A percentile compares a stretch with the other conserved stretches of the same genome.
Evolutionary conservation across 2,888 invertebrate genomes (phyloP).

Genomic region (Eilema depressum): DNA sequence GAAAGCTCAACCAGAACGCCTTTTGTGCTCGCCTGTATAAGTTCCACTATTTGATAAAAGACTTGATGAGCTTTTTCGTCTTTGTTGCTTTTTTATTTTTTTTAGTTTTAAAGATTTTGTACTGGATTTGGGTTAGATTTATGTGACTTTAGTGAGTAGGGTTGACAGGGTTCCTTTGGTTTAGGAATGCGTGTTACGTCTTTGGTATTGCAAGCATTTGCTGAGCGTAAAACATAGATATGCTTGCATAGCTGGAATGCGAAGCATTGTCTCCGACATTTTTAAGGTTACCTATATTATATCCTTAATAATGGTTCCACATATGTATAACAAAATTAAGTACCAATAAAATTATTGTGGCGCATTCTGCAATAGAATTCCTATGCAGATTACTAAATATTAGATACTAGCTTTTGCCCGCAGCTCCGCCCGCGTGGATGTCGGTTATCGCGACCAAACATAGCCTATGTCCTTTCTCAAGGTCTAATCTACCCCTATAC

Average conservation of each 20-base stretch:
- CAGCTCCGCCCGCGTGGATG: too few relatives aligned
- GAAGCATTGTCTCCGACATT: neutral
- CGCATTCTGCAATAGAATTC: too few relatives aligned
- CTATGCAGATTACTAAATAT: too few relatives aligned
- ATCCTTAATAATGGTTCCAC: too few relatives aligned
- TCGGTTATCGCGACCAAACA: too few relatives aligned
- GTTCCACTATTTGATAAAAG: constrained; percentile 44
- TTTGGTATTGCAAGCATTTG: neutral
- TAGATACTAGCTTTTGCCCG: too few relatives aligned
- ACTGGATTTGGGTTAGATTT: neutral
- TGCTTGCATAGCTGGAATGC: neutral
- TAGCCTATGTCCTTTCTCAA: too few relatives aligned
- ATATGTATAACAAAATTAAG: too few relatives aligned
- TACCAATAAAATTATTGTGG: too few relatives aligned
- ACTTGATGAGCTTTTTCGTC: constrained; percentile 44
- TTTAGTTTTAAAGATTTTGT: constrained; percentile 17
- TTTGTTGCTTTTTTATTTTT: constrained; percentile 27
- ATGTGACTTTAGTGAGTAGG: neutral
- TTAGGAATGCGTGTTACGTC: neutral
- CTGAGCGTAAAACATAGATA: neutral
- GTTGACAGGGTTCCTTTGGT: neutral
- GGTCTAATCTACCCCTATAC: too few relatives aligned
- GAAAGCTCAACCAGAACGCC: constrained; percentile 35
- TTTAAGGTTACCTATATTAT: neutral
- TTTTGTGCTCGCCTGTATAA: constrained; percentile 40